These are phyloP conservation scores for Formicarius rufipectus DNA, from an alignment of 2,113 vertebrate species.

Conservation along the genomic window DNA sequence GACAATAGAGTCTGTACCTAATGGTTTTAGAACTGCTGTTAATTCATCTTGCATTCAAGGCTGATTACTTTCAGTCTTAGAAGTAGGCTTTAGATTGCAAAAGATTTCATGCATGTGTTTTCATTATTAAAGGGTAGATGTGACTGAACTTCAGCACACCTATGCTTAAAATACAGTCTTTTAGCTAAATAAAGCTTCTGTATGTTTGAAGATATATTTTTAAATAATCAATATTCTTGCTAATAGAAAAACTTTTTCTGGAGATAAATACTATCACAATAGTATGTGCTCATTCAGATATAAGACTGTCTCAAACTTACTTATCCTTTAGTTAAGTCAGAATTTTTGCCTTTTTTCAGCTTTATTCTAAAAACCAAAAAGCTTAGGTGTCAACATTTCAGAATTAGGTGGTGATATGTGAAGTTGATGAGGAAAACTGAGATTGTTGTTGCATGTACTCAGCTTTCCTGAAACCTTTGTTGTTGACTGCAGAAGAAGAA, in stretches of 20 bases:
- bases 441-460: neutral
- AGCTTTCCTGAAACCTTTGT: neutral
- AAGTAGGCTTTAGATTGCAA: neutral
- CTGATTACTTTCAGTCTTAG: slow-evolving; percentile 27
- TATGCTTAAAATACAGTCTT: neutral
- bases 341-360: neutral
- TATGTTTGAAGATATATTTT: neutral
- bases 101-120: neutral
- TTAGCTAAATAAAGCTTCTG: neutral
- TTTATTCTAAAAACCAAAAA: neutral
- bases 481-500: neutral
- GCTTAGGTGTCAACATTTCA: neutral
- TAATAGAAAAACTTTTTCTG: neutral
- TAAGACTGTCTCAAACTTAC: neutral
- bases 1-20: slow-evolving; percentile 4
- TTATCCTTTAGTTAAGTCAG: neutral
- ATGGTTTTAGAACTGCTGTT: slow-evolving; percentile 41
- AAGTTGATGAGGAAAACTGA: neutral
- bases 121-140: neutral
- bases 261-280: neutral
- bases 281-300: neutral
- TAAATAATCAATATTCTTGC: neutral
- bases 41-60: slow-evolving; percentile 44
- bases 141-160: neutral
- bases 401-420: neutral